Conservation (phyloP, 2,113 vertebrate species). For the Stegastes partitus region DNA sequence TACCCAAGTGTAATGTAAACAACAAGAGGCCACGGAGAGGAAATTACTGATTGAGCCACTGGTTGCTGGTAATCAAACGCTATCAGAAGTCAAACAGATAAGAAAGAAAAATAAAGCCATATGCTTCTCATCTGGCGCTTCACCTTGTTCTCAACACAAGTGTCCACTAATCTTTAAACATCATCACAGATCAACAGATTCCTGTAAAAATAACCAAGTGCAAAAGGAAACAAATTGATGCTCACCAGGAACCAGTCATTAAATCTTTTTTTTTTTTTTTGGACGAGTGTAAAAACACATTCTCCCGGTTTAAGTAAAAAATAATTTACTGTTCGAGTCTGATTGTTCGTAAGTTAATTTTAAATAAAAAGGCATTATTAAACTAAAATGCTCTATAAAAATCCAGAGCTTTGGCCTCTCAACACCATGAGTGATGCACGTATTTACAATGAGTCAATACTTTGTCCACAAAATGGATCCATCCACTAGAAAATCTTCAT, state of each 20-base stretch:
- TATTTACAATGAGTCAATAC: not conserved
- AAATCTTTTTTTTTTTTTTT: not conserved
- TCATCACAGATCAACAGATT: not conserved
- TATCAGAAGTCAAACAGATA: not conserved
- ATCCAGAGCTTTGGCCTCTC: slow-evolving; percentile 21
- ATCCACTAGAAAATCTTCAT: no score
- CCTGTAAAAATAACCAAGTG: slow-evolving; percentile 1
- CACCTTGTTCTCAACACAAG: not conserved
- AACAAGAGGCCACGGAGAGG: not conserved
- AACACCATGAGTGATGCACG: not conserved
- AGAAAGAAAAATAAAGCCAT: not conserved
- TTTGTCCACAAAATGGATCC: not conserved
- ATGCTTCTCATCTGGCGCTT: not conserved
- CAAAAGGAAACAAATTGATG: not conserved
- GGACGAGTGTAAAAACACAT: slow-evolving; percentile 4
- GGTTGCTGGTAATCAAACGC: not conserved
- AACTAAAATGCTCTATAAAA: not conserved
- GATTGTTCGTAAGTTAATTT: slow-evolving; percentile 36
- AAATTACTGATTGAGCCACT: not conserved
- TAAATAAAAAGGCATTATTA: not conserved
- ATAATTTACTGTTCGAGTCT: slow-evolving; percentile 30
- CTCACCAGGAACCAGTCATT: not conserved
- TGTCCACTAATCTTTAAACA: not conserved
- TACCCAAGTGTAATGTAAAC: slow-evolving; percentile 2
- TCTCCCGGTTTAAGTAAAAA: fast-evolving